Base-by-base conservation (phyloP, 2,888 invertebrate genomes). In the Chouioia cunea region DNA sequence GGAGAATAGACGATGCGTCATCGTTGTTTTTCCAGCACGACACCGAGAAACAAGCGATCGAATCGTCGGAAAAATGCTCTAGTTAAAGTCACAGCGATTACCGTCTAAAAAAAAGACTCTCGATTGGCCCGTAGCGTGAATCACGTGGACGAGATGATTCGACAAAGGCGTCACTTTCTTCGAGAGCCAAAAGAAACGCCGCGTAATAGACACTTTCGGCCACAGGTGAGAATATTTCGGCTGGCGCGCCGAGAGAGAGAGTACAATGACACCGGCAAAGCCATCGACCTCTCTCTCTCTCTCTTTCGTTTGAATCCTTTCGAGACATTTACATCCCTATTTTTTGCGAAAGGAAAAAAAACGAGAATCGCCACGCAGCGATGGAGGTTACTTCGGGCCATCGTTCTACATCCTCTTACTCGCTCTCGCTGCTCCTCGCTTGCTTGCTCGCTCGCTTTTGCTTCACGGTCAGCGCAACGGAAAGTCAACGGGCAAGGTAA, bases 381-480 rank as follows among this genome's bases (percentile, higher is more conserved):
- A 84, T 85, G 83, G 83, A 85, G 85, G 85, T 85, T 84, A 85
- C 83, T 83, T 71, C 77, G 71, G 85, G 81, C 74, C 83, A 82
- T 83, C 84, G 85, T 85, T 82, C 85, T 80, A 85, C 83, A 84
- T 85, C 83, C 82, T 77, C 80, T n/a, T 62, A 59, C 56, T 59
- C 53, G 16, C 70, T 74, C 62, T 67, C 72, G 23, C 46, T 56
- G 22, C 54, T 23, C 52, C 58, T 65, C 58, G 64, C 59, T n/a
- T n/a, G 22, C 47, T 44, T 67, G 58, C 68, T 69, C 69, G 60
- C 62, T 67, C 71, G 76, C 73, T 75, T n/a, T n/a, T 73, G 36
- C 71, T 73, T 71, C 68, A 74, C 74, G 74, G 77, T 71, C 71
- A 74, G 73, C 74, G 76, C 77, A 77, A 76, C 79, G 79, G 78